Evolutionary conservation across 2,888 invertebrate species (phyloP).

Genomic region (Chloroclysta siterata): DNA sequence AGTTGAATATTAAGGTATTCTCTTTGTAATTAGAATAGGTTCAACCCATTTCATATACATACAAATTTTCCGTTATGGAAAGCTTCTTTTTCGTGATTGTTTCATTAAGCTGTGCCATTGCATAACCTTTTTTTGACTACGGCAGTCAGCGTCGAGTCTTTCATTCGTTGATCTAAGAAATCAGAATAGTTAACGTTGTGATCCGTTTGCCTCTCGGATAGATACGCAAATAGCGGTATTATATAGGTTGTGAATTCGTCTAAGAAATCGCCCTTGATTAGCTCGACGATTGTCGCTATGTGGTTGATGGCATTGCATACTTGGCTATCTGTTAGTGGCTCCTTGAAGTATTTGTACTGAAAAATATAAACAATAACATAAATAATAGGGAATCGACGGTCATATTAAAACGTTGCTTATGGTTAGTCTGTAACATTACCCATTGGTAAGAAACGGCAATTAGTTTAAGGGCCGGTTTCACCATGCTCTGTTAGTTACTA

Average conservation of each 20-base stretch:
- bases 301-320: slow-evolving; percentile 54
- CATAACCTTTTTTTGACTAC: slow-evolving; percentile 38
- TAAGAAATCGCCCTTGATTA: slow-evolving; percentile 49
- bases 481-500: too few species aligned
- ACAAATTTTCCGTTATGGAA: too few species aligned
- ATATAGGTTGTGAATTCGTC: slow-evolving; percentile 56
- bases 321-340: slow-evolving; percentile 59
- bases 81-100: not conserved
- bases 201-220: slow-evolving; percentile 58
- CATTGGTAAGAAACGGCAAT: too few species aligned
- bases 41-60: not conserved
- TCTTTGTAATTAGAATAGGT: not conserved
- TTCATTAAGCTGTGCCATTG: slow-evolving; percentile 34
- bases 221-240: slow-evolving; percentile 64
- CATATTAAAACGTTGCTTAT: too few species aligned
- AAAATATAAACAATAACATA: slow-evolving; percentile 43
- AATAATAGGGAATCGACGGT: not conserved
- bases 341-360: slow-evolving; percentile 70
- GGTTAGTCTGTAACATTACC: too few species aligned
- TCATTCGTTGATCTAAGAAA: slow-evolving; percentile 26
- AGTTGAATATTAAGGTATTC: not conserved
- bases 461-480: too few species aligned
- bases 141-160: slow-evolving; percentile 22
- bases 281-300: slow-evolving; percentile 52
- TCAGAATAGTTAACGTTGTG: slow-evolving; percentile 49